phyloP scores from a whole-genome alignment of 2,113 vertebrate genomes.

The Oceanodroma tethys region DNA sequence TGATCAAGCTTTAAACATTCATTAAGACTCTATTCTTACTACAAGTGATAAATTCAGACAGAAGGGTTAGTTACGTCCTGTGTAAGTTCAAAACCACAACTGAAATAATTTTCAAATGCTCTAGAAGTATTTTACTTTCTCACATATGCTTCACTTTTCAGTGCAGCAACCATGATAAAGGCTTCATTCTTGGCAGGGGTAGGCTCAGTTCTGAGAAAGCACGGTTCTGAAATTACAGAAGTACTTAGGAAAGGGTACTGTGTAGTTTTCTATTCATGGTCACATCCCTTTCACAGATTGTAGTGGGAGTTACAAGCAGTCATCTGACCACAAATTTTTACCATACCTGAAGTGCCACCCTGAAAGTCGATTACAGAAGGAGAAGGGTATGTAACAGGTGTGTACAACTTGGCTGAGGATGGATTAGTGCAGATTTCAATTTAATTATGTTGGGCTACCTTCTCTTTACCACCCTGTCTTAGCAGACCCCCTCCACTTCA shows the following conservation, averaged over 20 bases:
- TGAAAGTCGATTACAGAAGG: not conserved
- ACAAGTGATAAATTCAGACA: not conserved
- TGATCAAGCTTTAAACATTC: not conserved
- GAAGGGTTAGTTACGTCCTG: not conserved
- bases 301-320: not conserved
- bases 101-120: not conserved
- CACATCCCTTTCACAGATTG: not conserved
- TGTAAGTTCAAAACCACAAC: not conserved
- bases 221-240: not conserved
- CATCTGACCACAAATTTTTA: conserved; percentile 17
- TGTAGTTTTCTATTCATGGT: not conserved
- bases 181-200: not conserved
- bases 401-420: not conserved
- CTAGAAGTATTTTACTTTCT: not conserved
- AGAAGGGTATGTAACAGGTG: not conserved
- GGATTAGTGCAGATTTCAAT: not conserved
- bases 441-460: not conserved
- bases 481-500: not conserved
- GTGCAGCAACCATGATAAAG: not conserved
- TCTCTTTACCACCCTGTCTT: not conserved
- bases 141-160: not conserved
- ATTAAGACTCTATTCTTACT: not conserved
- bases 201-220: not conserved
- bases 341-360: not conserved
- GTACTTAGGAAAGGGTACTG: not conserved